These are phyloP conservation scores for Falco punctatus DNA, from an alignment of 2,113 vertebrate genomes.

Conservation along the genomic window DNA sequence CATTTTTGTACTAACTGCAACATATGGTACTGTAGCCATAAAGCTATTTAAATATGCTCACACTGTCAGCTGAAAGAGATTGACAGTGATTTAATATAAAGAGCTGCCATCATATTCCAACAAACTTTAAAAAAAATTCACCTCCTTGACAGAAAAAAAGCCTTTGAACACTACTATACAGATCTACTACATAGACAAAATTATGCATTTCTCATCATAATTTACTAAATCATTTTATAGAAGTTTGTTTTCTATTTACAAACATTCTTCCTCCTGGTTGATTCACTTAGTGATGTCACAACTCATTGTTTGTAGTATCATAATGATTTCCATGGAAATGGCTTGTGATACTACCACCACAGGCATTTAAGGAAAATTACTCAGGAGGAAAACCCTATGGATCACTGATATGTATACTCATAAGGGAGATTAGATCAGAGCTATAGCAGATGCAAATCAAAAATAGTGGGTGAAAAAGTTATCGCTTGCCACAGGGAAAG, in stretches of 20 bases:
- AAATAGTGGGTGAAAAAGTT: not conserved
- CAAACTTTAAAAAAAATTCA: not conserved
- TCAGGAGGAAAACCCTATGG: not conserved
- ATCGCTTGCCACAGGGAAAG: not conserved
- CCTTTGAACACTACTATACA: not conserved
- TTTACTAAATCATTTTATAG: not conserved
- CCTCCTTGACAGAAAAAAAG: not conserved
- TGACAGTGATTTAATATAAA: conserved; percentile 11
- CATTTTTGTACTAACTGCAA: not conserved
- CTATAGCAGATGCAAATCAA: not conserved
- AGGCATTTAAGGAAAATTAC: not conserved
- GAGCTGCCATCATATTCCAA: not conserved
- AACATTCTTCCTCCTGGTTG: not conserved
- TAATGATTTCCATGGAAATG: not conserved
- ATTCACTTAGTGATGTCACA: not conserved
- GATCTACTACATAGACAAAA: not conserved
- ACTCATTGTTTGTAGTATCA: not conserved
- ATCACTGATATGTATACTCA: not conserved
- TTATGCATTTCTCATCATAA: not conserved
- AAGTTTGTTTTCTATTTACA: not conserved
- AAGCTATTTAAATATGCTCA: conserved; percentile 29
- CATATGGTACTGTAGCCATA: conserved; percentile 28
- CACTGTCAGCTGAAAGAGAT: not conserved
- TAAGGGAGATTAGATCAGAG: not conserved
- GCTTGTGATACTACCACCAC: not conserved